A percentile compares a stretch with the other conserved stretches of the same genome.
Evolutionary conservation across 2,888 invertebrate genomes (phyloP).

Genomic region (Bedellia somnulentella): DNA sequence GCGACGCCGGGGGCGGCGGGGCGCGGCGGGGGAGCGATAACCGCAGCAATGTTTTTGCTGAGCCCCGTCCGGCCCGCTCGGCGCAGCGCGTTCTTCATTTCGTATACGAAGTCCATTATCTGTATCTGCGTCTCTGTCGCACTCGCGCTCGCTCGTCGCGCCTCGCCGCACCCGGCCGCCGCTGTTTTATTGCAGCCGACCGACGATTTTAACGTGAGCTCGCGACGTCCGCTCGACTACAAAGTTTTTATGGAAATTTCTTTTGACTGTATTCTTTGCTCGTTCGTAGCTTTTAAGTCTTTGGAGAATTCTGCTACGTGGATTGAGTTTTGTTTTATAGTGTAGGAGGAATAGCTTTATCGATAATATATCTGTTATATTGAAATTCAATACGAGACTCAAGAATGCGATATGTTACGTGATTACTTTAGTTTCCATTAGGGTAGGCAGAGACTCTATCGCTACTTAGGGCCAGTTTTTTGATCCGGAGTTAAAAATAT

Average conservation of each 20-base stretch:
- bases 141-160: constrained; percentile 44
- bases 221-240: constrained; percentile 60
- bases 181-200: constrained; percentile 61
- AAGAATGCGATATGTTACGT: too few relatives aligned
- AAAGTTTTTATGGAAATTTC: constrained; percentile 63
- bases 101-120: constrained; percentile 57
- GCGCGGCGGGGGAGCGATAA: constrained; percentile 33
- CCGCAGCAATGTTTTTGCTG: constrained; percentile 56
- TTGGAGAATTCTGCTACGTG: too few relatives aligned
- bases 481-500: too few relatives aligned
- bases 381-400: too few relatives aligned
- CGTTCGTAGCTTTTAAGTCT: too few relatives aligned
- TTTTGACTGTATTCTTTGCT: constrained; percentile 57
- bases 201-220: constrained; percentile 62
- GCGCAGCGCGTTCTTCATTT: constrained; percentile 54
- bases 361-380: too few relatives aligned
- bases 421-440: too few relatives aligned
- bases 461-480: too few relatives aligned
- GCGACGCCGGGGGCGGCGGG: constrained; percentile 17
- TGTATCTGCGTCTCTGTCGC: constrained; percentile 41
- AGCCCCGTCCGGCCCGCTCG: constrained; percentile 44
- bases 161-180: constrained; percentile 57
- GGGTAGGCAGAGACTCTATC: too few relatives aligned
- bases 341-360: too few relatives aligned
- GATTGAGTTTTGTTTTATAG: too few relatives aligned